Percentiles rank a stretch among this genome's conserved stretches.
These are phyloP conservation scores for Proteles cristata DNA, from an alignment of 2,113 vertebrate genomes.

Conservation along the genomic window DNA sequence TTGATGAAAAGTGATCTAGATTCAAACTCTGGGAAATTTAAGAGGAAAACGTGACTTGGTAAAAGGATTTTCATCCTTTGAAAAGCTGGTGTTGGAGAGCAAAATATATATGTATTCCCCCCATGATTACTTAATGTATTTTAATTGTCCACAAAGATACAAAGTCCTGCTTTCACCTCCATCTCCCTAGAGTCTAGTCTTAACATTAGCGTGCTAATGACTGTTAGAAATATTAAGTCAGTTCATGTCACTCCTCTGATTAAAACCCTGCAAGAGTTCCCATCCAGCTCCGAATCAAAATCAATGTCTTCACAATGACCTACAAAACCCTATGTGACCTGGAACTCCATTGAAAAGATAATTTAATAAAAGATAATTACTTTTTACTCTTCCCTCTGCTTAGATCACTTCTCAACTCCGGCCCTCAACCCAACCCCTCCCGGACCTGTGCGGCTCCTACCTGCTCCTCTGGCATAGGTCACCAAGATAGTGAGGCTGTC, in stretches of 20 bases:
- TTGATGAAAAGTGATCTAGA: neutral
- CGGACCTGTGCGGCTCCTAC: neutral
- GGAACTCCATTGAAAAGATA: neutral
- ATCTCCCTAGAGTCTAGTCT: neutral
- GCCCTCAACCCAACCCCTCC: rapidly evolving
- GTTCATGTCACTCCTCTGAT: neutral
- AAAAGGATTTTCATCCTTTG: neutral
- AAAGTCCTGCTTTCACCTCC: neutral
- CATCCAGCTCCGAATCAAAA: neutral
- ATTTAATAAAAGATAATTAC: neutral
- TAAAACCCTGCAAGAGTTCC: neutral
- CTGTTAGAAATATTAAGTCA: slow-evolving; percentile 43
- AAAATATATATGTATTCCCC: neutral
- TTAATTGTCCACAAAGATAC: slow-evolving; percentile 27
- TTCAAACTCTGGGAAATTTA: slow-evolving; percentile 6
- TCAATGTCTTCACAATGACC: neutral
- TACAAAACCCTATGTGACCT: neutral
- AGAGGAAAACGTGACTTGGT: neutral
- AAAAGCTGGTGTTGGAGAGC: neutral
- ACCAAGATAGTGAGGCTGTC: neutral
- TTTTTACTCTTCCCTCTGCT: neutral
- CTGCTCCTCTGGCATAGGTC: neutral
- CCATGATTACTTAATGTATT: neutral
- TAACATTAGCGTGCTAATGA: neutral
- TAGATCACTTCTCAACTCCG: neutral